Percentiles rank a stretch among this genome's conserved stretches.
Evolutionary conservation across 2,888 invertebrate species (phyloP).

Genomic region (Nymphalis polychloros): DNA sequence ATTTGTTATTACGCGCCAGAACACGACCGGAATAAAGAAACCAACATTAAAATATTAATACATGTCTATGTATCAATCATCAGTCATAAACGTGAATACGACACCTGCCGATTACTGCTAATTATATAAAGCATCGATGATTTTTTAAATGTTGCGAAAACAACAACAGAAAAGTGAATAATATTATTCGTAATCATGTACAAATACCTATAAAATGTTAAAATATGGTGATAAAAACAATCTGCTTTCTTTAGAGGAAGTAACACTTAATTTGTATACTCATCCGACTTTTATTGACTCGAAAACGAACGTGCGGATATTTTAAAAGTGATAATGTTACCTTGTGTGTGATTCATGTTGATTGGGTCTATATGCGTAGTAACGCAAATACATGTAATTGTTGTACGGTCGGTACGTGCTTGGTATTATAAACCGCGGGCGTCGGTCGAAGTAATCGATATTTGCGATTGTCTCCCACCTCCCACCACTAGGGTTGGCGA

Average conservation of each 20-base stretch:
- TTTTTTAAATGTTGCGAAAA: not conserved
- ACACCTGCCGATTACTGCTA: slow-evolving; percentile 34
- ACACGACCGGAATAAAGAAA: slow-evolving; percentile 65
- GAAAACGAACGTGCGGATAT: slow-evolving; percentile 25
- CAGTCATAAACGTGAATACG: slow-evolving; percentile 47
- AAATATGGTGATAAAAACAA: not conserved
- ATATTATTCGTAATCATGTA: no score
- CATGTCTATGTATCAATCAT: slow-evolving; percentile 62
- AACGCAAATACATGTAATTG: slow-evolving; percentile 39
- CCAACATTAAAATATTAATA: slow-evolving; percentile 70
- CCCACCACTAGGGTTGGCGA: slow-evolving; percentile 19
- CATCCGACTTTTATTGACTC: slow-evolving; percentile 14
- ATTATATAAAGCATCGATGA: not conserved
- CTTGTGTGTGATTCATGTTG: slow-evolving; percentile 38
- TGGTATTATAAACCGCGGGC: slow-evolving; percentile 33
- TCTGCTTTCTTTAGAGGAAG: slow-evolving; percentile 11
- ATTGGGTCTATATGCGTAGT: slow-evolving; percentile 36
- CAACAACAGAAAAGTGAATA: not conserved
- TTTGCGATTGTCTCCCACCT: slow-evolving; percentile 60
- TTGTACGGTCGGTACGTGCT: slow-evolving; percentile 37
- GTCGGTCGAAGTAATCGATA: slow-evolving; percentile 58
- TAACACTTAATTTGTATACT: slow-evolving; percentile 16
- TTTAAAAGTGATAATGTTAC: slow-evolving; percentile 20
- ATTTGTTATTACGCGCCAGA: slow-evolving; percentile 64
- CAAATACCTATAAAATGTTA: not conserved